Base-by-base conservation (phyloP, 2,888 invertebrate genomes). In the Dryomyza anilis region DNA sequence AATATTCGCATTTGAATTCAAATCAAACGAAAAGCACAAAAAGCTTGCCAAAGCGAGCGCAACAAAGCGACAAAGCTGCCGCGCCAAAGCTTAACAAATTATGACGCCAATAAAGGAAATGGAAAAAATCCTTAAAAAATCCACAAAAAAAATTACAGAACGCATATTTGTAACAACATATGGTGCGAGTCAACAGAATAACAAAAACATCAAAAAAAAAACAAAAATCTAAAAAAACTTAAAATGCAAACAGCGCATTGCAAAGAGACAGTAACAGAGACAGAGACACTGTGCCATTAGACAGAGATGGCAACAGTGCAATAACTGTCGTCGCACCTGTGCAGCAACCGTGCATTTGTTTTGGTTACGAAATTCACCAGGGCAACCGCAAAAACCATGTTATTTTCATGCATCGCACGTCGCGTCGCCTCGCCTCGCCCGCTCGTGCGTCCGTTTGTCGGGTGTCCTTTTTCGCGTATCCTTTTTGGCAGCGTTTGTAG, bases 281-380 rank as follows among this genome's bases (percentile, higher is more conserved):
- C n/a, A n/a, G n/a, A n/a, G n/a, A 27, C 29, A 65, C 3, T 39
- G 39, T 2, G 7, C n/a, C n/a, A n/a, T 7, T n/a, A 33, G 33
- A 33, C 12, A 7, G 33, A n/a, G 39, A 4, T 39, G 8, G 39
- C 12, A 39, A 3, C 39, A 39, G 12, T 19, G 59, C 14, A 55
- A 53, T 50, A n/a, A 21, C 14, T 46, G 23, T n/a, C 39, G n/a
- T 4, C 16, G 27, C 25, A 59, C 29, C 33, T 36, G 39, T 33
- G 25, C 12, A 56, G 6, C 21, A 58, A 43, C 8, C 50, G 10
- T 25, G 14, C 67, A 63, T 68, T 71, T 71, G 71, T 70, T 70
- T 69, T 70, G 71, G 69, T 70, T 65, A 70, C 70, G 68, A 69
- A 70, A 67, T 71, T 71, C 68, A 70, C 70, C 68, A 66, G 66